These are phyloP conservation scores for Eilema sororculum DNA, from an alignment of 2,888 invertebrate genomes.

Conservation along the genomic window DNA sequence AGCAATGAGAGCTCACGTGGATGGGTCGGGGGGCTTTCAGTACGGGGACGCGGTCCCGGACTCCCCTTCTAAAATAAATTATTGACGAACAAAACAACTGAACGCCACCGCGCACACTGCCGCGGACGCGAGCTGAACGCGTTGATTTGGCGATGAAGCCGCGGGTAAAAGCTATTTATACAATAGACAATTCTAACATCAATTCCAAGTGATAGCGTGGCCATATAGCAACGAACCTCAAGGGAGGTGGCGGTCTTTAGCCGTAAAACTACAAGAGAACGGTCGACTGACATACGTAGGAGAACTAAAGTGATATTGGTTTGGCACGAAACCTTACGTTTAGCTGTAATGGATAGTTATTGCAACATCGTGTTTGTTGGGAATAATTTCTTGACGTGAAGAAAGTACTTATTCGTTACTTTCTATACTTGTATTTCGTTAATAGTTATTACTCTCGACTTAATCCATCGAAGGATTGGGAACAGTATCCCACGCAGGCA, in stretches of 20 bases:
- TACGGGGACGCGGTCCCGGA: no score
- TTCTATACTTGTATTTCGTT: not conserved
- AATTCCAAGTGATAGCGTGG: slow-evolving; percentile 5
- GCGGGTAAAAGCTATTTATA: not conserved
- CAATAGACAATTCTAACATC: not conserved
- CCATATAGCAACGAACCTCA: not conserved
- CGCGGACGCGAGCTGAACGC: no score
- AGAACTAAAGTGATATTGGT: slow-evolving; percentile 18
- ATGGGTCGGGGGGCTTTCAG: no score
- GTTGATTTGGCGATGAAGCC: no score
- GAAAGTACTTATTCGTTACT: not conserved
- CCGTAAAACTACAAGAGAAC: slow-evolving; percentile 22
- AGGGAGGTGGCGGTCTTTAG: slow-evolving; percentile 11
- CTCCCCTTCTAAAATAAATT: no score
- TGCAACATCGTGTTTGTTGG: not conserved
- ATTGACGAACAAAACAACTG: no score
- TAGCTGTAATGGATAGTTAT: slow-evolving; percentile 5
- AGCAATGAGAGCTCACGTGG: not conserved
- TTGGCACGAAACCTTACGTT: slow-evolving; percentile 10
- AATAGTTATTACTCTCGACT: not conserved
- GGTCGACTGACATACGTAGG: slow-evolving; percentile 14
- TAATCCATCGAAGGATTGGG: not conserved
- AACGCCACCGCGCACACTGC: no score
- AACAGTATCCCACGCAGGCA: not conserved
- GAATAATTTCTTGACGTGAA: not conserved